Conservation (phyloP, 2,888 invertebrate species). For the Andrena chrysosceles region DNA sequence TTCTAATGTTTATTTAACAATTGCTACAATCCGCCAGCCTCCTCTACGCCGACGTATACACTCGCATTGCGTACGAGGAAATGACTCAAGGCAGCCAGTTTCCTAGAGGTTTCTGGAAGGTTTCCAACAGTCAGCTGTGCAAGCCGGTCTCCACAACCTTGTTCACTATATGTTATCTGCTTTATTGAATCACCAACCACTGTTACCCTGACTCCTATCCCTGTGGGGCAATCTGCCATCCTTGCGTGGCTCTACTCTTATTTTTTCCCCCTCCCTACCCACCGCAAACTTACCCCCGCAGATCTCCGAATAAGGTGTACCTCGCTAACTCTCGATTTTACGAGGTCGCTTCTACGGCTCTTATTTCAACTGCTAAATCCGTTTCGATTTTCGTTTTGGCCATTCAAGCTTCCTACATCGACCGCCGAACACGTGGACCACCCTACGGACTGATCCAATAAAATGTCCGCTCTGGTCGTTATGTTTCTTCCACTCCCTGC, state of each 20-base stretch:
- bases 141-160: constrained; percentile 67
- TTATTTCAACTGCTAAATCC: constrained; percentile 36
- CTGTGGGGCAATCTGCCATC: constrained; percentile 76
- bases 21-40: neutral
- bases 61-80: constrained; percentile 32
- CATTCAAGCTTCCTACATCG: constrained; percentile 12
- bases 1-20: constrained; percentile 17
- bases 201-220: constrained; percentile 69
- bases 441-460: constrained; percentile 10
- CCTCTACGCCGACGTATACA: neutral
- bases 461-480: constrained; percentile 11
- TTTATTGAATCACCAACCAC: constrained; percentile 78
- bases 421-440: constrained; percentile 3
- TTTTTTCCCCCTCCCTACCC: constrained; percentile 29
- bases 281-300: constrained; percentile 8
- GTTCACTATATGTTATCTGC: constrained; percentile 74
- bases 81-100: constrained; percentile 55
- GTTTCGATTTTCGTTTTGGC: constrained; percentile 44
- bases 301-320: constrained; percentile 29
- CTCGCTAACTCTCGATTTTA: constrained; percentile 44
- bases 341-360: constrained; percentile 19
- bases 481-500: neutral
- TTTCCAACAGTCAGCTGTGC: constrained; percentile 75
- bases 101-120: constrained; percentile 66
- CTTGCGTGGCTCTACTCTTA: constrained; percentile 49